A percentile compares a stretch with the other conserved stretches of the same genome.
These are phyloP conservation scores for Tinea pellionella DNA, from an alignment of 2,888 invertebrate species.

Conservation along the genomic window DNA sequence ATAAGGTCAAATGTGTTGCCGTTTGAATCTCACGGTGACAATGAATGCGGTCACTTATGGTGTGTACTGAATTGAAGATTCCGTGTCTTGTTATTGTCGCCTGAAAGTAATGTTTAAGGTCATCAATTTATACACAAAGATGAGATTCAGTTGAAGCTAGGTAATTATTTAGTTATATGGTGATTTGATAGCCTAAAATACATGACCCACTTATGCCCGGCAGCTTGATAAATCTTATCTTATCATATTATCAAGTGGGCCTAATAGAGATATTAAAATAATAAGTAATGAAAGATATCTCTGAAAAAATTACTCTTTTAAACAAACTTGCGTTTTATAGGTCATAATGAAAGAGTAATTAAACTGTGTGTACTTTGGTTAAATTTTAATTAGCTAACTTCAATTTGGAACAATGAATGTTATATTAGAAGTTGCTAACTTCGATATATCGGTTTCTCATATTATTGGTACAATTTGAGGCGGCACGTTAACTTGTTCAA, in stretches of 20 bases:
- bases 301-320: not conserved
- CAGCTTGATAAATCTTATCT: constrained; percentile 1
- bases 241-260: constrained; percentile 3
- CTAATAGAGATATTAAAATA: not conserved
- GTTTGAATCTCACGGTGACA: not conserved
- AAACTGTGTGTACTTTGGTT: not conserved
- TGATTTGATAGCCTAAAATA: not conserved
- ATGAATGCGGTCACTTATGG: not conserved
- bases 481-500: constrained; percentile 7
- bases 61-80: not conserved
- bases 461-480: constrained; percentile 7
- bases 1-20: not conserved
- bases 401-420: not conserved
- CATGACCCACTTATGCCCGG: not conserved
- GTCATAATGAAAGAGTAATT: constrained; percentile 6
- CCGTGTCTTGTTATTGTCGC: not conserved
- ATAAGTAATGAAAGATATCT: not conserved
- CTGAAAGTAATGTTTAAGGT: not conserved
- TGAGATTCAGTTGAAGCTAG: not conserved
- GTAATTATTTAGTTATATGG: not conserved
- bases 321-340: not conserved
- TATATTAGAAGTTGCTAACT: constrained; percentile 4
- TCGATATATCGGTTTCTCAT: constrained; percentile 8
- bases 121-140: not conserved
- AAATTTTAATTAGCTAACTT: constrained; percentile 3